A percentile compares a stretch with the other conserved stretches of the same genome.
Evolutionary conservation across 1,140 invertebrate genomes (phyloP).

Genomic region (Trichonephila clavata): DNA sequence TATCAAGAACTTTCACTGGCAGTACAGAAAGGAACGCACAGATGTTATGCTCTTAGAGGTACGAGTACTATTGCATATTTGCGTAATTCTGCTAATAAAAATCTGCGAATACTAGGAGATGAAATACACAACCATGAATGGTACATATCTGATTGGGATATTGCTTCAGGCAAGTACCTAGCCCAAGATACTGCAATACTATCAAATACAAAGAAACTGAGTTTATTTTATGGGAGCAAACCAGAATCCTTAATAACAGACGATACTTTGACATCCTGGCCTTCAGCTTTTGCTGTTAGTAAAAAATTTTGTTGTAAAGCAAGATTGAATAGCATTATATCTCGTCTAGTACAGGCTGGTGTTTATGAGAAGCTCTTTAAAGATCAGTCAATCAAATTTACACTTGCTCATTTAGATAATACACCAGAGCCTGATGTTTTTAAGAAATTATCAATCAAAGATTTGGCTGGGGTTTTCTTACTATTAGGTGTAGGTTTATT

Average conservation of each 20-base stretch:
- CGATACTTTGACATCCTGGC: not conserved
- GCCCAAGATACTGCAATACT: not conserved
- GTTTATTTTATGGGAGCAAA: not conserved
- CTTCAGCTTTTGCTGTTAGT: not conserved
- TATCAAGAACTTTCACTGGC: not conserved
- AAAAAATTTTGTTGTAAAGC: not conserved
- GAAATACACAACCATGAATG: not conserved
- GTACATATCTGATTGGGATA: not conserved
- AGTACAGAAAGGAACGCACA: not conserved
- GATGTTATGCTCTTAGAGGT: not conserved
- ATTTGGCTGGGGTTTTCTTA: conserved; percentile 2
- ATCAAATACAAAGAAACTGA: not conserved
- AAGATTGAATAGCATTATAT: not conserved
- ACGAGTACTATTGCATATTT: not conserved
- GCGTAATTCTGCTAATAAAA: not conserved
- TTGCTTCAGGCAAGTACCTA: not conserved
- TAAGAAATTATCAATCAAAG: not conserved
- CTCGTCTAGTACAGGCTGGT: not conserved
- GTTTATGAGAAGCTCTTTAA: not conserved
- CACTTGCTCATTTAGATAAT: not conserved
- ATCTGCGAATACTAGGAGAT: not conserved
- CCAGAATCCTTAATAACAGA: not conserved
- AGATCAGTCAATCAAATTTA: not conserved
- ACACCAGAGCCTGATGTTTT: not conserved
- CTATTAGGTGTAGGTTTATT: not conserved